A percentile compares a stretch with the other conserved stretches of the same genome.
Conservation (phyloP, 2,888 invertebrate genomes). For the Lycocerus yunnanus region DNA sequence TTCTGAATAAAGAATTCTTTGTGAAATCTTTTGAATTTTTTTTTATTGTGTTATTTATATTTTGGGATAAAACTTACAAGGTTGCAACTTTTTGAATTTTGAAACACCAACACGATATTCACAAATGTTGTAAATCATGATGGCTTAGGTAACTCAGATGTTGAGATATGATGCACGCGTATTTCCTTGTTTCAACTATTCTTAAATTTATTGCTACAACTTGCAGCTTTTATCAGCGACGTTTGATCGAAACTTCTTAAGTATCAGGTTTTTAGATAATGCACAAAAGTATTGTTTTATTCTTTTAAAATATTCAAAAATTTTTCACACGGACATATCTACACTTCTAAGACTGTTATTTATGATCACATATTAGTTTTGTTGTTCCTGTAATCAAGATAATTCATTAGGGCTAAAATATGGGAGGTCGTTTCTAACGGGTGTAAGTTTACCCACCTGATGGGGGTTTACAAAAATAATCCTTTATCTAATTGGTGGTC, state of each 20-base stretch:
- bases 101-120: conserved; percentile 13
- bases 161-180: conserved; percentile 42
- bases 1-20: background rate
- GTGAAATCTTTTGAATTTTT: background rate
- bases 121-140: conserved; percentile 38
- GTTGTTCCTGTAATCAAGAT: background rate
- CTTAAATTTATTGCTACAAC: conserved; percentile 32
- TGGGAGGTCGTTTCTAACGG: background rate
- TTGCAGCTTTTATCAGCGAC: conserved; percentile 23
- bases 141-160: conserved; percentile 38
- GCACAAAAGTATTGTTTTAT: conserved; percentile 1
- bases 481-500: background rate
- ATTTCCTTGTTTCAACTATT: conserved; percentile 39
- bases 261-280: conserved; percentile 15
- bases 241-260: conserved; percentile 23
- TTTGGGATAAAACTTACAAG: background rate
- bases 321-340: background rate
- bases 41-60: background rate
- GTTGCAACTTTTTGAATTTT: background rate
- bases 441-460: background rate
- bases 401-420: background rate
- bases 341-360: background rate
- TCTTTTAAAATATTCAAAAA: background rate
- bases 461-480: background rate
- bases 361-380: background rate